These are phyloP conservation scores for Tretioscincus oriximinensis DNA, from an alignment of 2,113 vertebrate species.

Conservation along the genomic window DNA sequence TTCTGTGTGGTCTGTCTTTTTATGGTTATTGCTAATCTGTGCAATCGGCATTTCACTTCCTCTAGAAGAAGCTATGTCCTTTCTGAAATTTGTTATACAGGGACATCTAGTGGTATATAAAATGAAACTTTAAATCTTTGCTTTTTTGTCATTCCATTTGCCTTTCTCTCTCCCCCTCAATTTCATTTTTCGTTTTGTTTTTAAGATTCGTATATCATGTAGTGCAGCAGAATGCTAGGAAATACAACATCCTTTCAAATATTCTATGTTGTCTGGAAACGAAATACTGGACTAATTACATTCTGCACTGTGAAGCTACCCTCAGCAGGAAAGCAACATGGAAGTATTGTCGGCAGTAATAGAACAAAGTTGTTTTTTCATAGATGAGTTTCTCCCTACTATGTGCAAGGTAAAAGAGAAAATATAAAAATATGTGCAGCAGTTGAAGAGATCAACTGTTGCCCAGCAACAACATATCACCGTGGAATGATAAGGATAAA, in stretches of 20 bases:
- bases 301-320: fast-evolving
- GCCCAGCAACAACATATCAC: not conserved
- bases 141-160: fast-evolving
- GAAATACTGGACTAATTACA: not conserved
- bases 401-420: not conserved
- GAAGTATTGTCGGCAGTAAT: not conserved
- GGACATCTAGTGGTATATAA: conserved; percentile 62
- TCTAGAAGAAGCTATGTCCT: fast-evolving
- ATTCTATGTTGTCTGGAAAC: not conserved
- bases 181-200: fast-evolving
- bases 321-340: not conserved
- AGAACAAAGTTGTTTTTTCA: not conserved
- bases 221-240: not conserved
- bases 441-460: not conserved
- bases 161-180: not conserved
- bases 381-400: not conserved
- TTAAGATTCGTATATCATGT: not conserved
- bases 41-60: not conserved
- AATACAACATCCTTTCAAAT: not conserved
- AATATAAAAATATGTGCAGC: not conserved
- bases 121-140: not conserved
- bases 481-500: conserved; percentile 7
- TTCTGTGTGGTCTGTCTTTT: conserved; percentile 17
- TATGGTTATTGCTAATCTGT: fast-evolving
- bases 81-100: conserved; percentile 36